Evolutionary conservation across 2,797 vertebrate genomes (phyloP), one percentile per base, ranked within the genome.

Genomic region (Numenius phaeopus): DNA sequence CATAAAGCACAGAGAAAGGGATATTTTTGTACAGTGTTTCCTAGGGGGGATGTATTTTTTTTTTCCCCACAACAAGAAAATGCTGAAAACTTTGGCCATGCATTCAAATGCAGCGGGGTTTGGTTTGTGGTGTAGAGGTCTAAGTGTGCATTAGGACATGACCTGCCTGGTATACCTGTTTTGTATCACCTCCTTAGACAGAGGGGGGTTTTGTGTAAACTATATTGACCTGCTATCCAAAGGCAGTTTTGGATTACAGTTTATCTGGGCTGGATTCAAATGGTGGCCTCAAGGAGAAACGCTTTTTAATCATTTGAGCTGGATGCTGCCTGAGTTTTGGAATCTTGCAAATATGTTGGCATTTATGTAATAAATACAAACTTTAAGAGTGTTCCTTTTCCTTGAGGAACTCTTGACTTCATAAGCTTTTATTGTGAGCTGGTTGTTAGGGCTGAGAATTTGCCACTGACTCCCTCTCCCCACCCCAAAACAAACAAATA

Each of bases 401-500:
- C 65, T 94, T 91, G 76, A 75, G 67, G 90, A 96, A 50, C 82
- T 89, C 84, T 91, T 92, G 79, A 89, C 89, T 97, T 93, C 65
- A 30, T 94, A 76, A 84, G 64, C 55, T 94, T 95, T 90, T 94
- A 77, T 96, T 95, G 90, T 94, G 89, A 97, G 46, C 57, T 95
- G 69, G 96, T 96, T 95, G 96, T 96, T 94, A 96, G 82, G 94
- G 65, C 87, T 96, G 93, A 96, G 92, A 92, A 87, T 96, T 96
- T 96, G 94, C 89, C 95, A 96, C 92, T 78, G 94, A 72, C 89
- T 97, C 89, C 89, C 69, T 96, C 90, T 96, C 93, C 87, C 94
- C 90, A 93, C 72, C 94, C 93, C 90, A 96, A 96, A 96, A 92
- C 94, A 97, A 96, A 96, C 93, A 97, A 94, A 87, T 97, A 96